Evolutionary conservation across 2,888 invertebrate genomes (phyloP).

Genomic region (Heteromyza rotundicornis): DNA sequence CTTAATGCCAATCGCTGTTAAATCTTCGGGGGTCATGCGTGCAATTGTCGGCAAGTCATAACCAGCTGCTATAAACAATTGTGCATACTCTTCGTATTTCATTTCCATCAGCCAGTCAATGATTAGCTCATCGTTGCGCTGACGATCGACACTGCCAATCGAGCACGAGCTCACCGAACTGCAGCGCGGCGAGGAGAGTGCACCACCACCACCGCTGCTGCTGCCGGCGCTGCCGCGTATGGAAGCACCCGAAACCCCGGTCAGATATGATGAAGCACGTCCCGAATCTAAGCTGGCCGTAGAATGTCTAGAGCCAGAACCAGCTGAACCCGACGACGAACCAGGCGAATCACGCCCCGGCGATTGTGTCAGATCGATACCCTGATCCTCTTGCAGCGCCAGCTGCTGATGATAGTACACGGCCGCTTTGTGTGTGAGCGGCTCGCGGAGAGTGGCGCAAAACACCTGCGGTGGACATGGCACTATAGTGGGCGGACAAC

Average conservation of each 20-base stretch:
- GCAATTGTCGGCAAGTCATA: conserved; percentile 98
- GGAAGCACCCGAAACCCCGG: conserved; percentile 59
- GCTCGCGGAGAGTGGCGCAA: conserved; percentile 66
- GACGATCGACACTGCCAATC: conserved; percentile 78
- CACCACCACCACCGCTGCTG: conserved; percentile 50
- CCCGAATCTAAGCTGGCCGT: conserved; percentile 88
- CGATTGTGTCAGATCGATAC: conserved; percentile 88
- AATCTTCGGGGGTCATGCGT: conserved; percentile 98
- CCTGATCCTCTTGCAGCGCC: conserved; percentile 84
- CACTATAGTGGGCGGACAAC: conserved; percentile 47
- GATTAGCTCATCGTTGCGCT: conserved; percentile 88
- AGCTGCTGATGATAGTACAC: conserved; percentile 83
- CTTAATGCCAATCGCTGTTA: conserved; percentile 88
- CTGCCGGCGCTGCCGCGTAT: conserved; percentile 57
- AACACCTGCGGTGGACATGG: conserved; percentile 73
- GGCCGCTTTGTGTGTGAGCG: conserved; percentile 77
- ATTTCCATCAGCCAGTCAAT: conserved; percentile 93
- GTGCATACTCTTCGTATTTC: conserved; percentile 93
- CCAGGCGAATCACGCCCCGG: conserved; percentile 94
- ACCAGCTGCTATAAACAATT: conserved; percentile 91
- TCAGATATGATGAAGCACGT: conserved; percentile 82
- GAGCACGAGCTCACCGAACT: conserved; percentile 77
- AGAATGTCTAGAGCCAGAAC: conserved; percentile 87
- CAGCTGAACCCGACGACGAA: conserved; percentile 84
- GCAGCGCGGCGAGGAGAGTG: conserved; percentile 71